These are phyloP conservation scores for Scolopax rusticola DNA, from an alignment of 2,797 vertebrate genomes.

Conservation along the genomic window DNA sequence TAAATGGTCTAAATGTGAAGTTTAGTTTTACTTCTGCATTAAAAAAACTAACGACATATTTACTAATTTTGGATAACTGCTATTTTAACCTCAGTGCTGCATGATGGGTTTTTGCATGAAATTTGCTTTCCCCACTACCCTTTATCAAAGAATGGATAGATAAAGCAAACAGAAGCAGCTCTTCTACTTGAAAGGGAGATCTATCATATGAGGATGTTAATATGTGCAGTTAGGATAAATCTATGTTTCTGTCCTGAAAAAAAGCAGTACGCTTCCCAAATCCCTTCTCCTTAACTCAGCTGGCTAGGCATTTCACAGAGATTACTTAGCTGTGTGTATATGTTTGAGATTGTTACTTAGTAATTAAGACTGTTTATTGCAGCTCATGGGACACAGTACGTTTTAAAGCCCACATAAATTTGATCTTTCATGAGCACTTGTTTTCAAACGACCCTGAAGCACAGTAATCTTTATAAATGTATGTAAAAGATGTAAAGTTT, in stretches of 20 bases:
- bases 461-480: neutral
- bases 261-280: neutral
- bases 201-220: neutral
- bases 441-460: slow-evolving; percentile 7
- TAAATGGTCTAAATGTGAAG: neutral
- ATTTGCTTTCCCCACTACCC: neutral
- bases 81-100: neutral
- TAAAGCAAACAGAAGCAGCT: neutral
- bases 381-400: neutral
- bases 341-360: neutral
- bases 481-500: neutral
- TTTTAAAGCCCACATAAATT: slow-evolving; percentile 7
- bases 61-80: neutral
- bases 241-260: neutral
- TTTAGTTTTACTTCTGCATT: neutral
- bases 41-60: neutral
- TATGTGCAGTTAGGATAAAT: neutral
- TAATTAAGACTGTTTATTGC: neutral
- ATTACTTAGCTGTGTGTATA: neutral
- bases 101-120: neutral
- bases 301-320: neutral
- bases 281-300: neutral
- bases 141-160: neutral
- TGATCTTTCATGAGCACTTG: neutral
- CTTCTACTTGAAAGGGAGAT: neutral